These are phyloP conservation scores for Tachysurus fulvidraco DNA, from an alignment of 2,113 vertebrate genomes.

Conservation along the genomic window DNA sequence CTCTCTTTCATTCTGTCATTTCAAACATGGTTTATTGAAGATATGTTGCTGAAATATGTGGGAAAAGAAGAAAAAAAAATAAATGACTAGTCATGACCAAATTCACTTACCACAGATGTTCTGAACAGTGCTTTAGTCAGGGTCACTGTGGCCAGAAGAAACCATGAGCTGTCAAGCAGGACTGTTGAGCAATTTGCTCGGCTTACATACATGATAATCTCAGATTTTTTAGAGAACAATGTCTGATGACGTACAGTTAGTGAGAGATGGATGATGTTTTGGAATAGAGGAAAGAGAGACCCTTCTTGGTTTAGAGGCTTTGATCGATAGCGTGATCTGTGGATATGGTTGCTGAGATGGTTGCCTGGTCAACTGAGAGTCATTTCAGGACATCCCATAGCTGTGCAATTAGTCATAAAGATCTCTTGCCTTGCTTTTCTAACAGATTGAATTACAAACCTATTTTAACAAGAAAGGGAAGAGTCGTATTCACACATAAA, in stretches of 20 bases:
- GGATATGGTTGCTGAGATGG: conserved; percentile 19
- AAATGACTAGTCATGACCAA: conserved; percentile 24
- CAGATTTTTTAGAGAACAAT: neutral
- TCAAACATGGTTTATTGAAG: conserved; percentile 25
- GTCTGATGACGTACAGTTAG: conserved; percentile 11
- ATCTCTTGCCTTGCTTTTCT: conserved; percentile 21
- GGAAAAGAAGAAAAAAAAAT: neutral
- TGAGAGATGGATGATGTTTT: conserved; percentile 27
- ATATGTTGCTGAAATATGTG: conserved; percentile 13
- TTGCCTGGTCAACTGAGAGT: conserved; percentile 47
- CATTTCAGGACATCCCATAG: conserved; percentile 44
- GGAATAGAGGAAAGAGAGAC: conserved; percentile 17
- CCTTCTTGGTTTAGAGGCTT: neutral
- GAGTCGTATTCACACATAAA: conserved; percentile 46
- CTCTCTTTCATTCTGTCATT: conserved; percentile 1
- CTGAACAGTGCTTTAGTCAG: conserved; percentile 1
- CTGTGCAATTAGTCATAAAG: conserved; percentile 45
- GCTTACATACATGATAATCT: neutral
- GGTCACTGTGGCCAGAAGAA: conserved; percentile 15
- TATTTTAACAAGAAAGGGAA: conserved; percentile 41
- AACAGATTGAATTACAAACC: conserved; percentile 38
- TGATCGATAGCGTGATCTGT: neutral
- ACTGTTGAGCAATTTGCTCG: conserved; percentile 7
- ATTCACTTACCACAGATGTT: conserved; percentile 20
- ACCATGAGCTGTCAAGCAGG: neutral